phyloP scores from a whole-genome alignment of 1,140 invertebrate genomes.

The Hyles euphorbiae region DNA sequence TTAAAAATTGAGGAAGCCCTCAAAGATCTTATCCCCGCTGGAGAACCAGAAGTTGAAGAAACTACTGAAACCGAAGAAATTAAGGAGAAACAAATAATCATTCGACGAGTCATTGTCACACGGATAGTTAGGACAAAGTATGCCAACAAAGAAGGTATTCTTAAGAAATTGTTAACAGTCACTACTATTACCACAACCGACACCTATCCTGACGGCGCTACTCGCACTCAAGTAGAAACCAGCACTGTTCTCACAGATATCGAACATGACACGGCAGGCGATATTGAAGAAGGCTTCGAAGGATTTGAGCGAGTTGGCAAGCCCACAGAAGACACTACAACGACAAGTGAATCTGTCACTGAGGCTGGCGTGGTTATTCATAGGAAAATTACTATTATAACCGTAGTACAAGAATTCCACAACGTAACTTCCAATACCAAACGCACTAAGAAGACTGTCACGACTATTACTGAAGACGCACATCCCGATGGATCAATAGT shows the following conservation, averaged over 20 bases:
- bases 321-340: constrained; percentile 37
- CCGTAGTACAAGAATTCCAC: constrained; percentile 41
- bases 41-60: constrained; percentile 56
- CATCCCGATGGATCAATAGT: constrained; percentile 60
- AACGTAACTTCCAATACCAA: constrained; percentile 32
- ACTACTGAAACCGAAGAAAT: constrained; percentile 51
- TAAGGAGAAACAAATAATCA: constrained; percentile 42
- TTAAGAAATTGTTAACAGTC: constrained; percentile 64
- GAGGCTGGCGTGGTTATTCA: constrained; percentile 44
- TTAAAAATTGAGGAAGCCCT: constrained; percentile 58
- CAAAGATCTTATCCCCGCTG: constrained; percentile 32
- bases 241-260: constrained; percentile 49
- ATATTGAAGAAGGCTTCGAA: constrained; percentile 39
- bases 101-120: constrained; percentile 54
- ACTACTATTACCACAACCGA: constrained; percentile 62
- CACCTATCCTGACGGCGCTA: constrained; percentile 67
- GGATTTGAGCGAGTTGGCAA: constrained; percentile 40
- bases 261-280: constrained; percentile 31
- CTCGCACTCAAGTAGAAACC: constrained; percentile 52
- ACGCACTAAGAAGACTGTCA: constrained; percentile 55
- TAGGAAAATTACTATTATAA: constrained; percentile 50
- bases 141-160: constrained; percentile 39
- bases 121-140: constrained; percentile 59
- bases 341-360: constrained; percentile 36
- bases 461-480: constrained; percentile 57